A percentile compares a stretch with the other conserved stretches of the same genome.
Conservation (phyloP, 2,797 vertebrate species). For the Molossus alvarezi region DNA sequence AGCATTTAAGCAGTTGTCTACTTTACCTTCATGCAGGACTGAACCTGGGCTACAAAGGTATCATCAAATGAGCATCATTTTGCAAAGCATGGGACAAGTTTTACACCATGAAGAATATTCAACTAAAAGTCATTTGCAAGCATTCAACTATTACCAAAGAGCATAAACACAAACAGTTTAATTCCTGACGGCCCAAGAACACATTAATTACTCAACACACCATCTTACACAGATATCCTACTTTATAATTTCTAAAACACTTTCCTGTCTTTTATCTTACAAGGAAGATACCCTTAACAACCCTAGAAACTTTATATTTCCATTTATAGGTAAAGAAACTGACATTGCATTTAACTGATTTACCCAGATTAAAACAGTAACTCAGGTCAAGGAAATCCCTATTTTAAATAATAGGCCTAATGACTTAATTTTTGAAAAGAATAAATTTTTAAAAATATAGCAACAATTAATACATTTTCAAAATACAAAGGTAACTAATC, state of each 20-base stretch:
- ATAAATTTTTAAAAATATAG: not conserved
- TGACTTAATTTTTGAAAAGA: conserved; percentile 42
- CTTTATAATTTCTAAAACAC: conserved; percentile 5
- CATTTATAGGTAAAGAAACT: conserved; percentile 54
- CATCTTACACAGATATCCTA: not conserved
- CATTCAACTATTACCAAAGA: conserved; percentile 28
- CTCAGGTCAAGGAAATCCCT: conserved; percentile 24
- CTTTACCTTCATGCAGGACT: not conserved
- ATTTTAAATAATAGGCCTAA: not conserved
- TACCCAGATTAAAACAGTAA: conserved; percentile 50
- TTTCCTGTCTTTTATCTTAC: not conserved
- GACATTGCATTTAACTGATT: not conserved
- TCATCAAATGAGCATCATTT: not conserved
- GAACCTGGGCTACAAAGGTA: not conserved
- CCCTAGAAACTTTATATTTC: not conserved
- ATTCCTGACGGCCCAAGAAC: not conserved
- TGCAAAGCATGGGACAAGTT: conserved; percentile 17
- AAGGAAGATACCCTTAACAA: conserved; percentile 2
- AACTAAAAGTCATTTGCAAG: not conserved
- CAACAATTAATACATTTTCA: conserved; percentile 12
- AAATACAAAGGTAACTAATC: not conserved
- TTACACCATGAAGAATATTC: conserved; percentile 12
- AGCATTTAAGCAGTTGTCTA: not conserved
- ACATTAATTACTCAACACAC: not conserved
- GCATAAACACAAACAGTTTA: not conserved